phyloP scores from a whole-genome alignment of 2,888 invertebrate genomes.

The Apamea monoglypha region DNA sequence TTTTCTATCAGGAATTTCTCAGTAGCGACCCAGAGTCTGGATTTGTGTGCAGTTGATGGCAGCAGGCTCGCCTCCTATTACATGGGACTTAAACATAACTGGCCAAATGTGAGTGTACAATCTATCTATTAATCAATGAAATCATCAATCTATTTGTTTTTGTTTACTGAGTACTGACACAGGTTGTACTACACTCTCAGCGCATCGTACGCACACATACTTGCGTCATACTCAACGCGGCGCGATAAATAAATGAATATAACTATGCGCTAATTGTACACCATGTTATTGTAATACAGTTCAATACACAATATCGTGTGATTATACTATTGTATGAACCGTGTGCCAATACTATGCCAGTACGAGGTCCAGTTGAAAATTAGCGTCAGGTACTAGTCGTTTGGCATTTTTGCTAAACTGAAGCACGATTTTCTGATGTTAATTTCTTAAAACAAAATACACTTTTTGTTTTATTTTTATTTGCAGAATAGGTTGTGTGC shows the following conservation, averaged over 20 bases:
- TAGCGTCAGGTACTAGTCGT: not conserved
- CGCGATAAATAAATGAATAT: not conserved
- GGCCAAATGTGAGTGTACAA: not conserved
- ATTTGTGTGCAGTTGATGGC: too few relatives aligned
- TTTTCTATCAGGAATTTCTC: too few relatives aligned
- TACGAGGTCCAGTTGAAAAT: not conserved
- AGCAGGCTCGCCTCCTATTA: too few relatives aligned
- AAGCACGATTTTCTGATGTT: not conserved
- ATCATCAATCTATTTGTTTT: not conserved
- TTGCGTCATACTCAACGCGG: not conserved
- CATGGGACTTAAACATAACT: too few relatives aligned
- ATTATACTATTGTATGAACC: not conserved
- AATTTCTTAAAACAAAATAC: not conserved
- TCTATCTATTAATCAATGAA: not conserved
- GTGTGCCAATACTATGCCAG: not conserved
- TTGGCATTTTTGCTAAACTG: not conserved
- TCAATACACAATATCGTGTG: not conserved
- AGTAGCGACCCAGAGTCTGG: too few relatives aligned
- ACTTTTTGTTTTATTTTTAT: too few relatives aligned
- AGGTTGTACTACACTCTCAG: not conserved
- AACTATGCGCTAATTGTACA: not conserved
- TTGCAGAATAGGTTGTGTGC: not conserved
- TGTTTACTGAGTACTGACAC: not conserved
- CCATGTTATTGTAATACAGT: not conserved
- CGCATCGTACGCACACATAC: not conserved